Base-by-base conservation (phyloP, 2,113 vertebrate genomes). In the Hylia prasina region DNA sequence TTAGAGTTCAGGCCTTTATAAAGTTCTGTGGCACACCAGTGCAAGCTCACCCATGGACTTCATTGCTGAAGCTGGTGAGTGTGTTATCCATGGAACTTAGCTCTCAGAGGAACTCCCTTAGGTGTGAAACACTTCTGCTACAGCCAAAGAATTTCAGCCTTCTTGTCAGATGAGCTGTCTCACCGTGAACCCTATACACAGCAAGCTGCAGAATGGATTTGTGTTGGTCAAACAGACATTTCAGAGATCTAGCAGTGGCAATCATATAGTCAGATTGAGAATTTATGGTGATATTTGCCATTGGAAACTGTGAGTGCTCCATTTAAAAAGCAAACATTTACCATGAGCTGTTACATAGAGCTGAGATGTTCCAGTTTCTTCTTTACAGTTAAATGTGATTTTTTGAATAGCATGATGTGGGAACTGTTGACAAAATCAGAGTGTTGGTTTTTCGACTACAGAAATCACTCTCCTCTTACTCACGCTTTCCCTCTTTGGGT, bases 311-410 rank as follows among this genome's bases (percentile, higher is more conserved):
- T 47, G 60, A 87, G 12, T 44, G 45, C 58, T 93, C 77, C 64
- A 71, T 87, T 89, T 87, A 64, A 84, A 93, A 94, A 89, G 22
- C 56, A 90, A 91, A 75, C 33, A 45, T 79, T 91, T 94, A 31
- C 45, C 31, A 48, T 71, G 53, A 85, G 4, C 75, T 93, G 69
- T 72, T 84, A 82, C 35, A 51, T 7, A 64, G 64, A 57, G 3
- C 50, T 40, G 58, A 8, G 5, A 81, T 66, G 27, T 83, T 95
- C 58, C 60, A 54, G 13, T 76, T 95, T 69, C 69, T 91, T 91
- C 72, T 75, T 17, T 56, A 20, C 15, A 65, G 57, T 79, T 82
- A 79, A 39, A 87, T 54, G 48, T 78, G 48, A 64, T 91, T 91
- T 94, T 95, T 91, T 83, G 94, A 85, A 40, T 22, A 89, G 61